phyloP scores from a whole-genome alignment of 2,113 vertebrate species.

The Equus quagga region DNA sequence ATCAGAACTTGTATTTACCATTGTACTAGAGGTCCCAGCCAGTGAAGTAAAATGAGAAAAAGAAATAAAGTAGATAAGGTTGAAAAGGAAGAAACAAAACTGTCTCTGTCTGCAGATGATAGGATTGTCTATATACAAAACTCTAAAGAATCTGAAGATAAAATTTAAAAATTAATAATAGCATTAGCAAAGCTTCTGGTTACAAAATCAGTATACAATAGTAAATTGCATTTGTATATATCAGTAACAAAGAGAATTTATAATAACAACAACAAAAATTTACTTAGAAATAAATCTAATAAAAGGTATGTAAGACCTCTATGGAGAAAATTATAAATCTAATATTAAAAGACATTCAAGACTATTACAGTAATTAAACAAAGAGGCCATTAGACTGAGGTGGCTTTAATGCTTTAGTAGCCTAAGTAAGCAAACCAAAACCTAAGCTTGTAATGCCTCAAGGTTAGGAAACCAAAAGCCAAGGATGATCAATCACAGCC shows the following conservation, averaged over 20 bases:
- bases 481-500: not conserved
- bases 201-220: not conserved
- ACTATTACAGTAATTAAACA: not conserved
- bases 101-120: not conserved
- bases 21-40: not conserved
- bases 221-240: not conserved
- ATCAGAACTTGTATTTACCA: not conserved
- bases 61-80: not conserved
- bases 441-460: not conserved
- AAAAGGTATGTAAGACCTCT: not conserved
- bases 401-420: not conserved
- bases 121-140: not conserved
- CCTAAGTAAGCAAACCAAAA: not conserved
- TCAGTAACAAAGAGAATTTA: not conserved
- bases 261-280: not conserved
- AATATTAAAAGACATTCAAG: not conserved
- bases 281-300: constrained; percentile 1
- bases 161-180: not conserved
- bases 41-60: not conserved
- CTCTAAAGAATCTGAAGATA: not conserved
- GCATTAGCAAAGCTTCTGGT: not conserved
- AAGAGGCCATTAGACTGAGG: not conserved
- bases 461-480: not conserved
- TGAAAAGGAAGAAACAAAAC: not conserved
- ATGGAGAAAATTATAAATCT: not conserved